phyloP scores from a whole-genome alignment of 2,113 vertebrate species.

The Eonycteris spelaea region DNA sequence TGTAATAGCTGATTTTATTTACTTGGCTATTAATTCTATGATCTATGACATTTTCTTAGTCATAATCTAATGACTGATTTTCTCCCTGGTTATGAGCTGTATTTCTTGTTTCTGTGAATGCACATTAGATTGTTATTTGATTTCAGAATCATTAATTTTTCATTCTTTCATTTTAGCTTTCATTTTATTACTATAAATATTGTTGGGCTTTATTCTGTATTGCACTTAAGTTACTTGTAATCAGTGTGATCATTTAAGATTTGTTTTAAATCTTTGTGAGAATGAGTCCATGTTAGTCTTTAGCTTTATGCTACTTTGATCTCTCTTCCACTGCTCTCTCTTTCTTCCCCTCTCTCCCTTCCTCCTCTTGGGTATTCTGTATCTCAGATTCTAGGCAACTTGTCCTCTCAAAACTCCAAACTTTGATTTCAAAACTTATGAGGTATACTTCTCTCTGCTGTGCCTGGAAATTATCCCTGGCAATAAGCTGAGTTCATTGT shows the following conservation, averaged over 20 bases:
- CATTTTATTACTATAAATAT: neutral
- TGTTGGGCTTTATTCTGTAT: neutral
- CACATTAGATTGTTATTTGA: neutral
- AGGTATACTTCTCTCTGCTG: neutral
- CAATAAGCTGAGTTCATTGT: neutral
- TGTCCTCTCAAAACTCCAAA: neutral
- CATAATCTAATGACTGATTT: neutral
- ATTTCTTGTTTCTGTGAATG: neutral
- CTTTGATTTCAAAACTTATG: neutral
- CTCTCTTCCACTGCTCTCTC: neutral
- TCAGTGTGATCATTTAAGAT: neutral
- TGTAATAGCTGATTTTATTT: neutral
- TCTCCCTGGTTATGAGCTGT: neutral
- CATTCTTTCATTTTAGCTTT: neutral
- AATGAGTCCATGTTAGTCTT: neutral
- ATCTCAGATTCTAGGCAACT: neutral
- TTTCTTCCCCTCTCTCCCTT: neutral
- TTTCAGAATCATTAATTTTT: neutral
- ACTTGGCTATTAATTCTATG: neutral
- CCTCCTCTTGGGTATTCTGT: neutral
- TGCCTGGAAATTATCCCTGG: neutral
- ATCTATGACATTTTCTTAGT: neutral
- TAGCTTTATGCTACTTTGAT: neutral
- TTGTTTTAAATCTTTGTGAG: neutral
- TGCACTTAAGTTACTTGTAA: neutral